phyloP scores from a whole-genome alignment of 2,888 invertebrate genomes.

The Orchestes rusci region DNA sequence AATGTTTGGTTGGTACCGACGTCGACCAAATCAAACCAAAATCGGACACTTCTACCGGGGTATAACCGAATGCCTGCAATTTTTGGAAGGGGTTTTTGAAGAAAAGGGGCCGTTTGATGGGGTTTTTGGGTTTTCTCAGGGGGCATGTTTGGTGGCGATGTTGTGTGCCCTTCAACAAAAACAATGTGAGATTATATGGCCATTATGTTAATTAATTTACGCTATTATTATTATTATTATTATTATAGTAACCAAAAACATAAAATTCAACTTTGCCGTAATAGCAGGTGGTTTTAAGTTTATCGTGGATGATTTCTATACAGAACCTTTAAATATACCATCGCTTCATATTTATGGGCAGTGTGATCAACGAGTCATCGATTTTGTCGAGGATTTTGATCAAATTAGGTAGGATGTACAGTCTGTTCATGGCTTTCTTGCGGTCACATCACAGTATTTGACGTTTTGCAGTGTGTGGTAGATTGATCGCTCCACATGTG shows the following conservation, averaged over 20 bases:
- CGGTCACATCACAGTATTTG: too few species aligned
- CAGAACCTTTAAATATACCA: too few species aligned
- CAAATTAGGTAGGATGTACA: too few species aligned
- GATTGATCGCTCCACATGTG: too few species aligned
- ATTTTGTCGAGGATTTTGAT: too few species aligned
- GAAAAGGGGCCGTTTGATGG: slow-evolving; percentile 5
- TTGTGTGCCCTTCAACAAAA: slow-evolving; percentile 1
- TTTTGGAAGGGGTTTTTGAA: slow-evolving; percentile 3
- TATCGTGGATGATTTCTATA: too few species aligned
- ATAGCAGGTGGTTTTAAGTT: slow-evolving; percentile 3
- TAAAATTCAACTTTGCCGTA: slow-evolving; percentile 6
- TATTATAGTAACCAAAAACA: slow-evolving; percentile 3
- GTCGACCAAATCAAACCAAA: background rate
- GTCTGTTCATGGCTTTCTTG: too few species aligned
- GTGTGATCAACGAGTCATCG: too few species aligned
- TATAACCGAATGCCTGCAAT: background rate
- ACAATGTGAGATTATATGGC: background rate
- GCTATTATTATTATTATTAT: too few species aligned
- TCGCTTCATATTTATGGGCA: too few species aligned
- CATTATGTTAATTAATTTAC: background rate
- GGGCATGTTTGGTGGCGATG: slow-evolving; percentile 1
- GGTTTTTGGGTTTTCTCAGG: slow-evolving; percentile 3
- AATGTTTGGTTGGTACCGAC: slow-evolving; percentile 2
- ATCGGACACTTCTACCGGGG: background rate
- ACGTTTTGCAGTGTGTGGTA: too few species aligned